These are phyloP conservation scores for Yponomeuta sedellus DNA, from an alignment of 2,888 invertebrate species.

Conservation along the genomic window DNA sequence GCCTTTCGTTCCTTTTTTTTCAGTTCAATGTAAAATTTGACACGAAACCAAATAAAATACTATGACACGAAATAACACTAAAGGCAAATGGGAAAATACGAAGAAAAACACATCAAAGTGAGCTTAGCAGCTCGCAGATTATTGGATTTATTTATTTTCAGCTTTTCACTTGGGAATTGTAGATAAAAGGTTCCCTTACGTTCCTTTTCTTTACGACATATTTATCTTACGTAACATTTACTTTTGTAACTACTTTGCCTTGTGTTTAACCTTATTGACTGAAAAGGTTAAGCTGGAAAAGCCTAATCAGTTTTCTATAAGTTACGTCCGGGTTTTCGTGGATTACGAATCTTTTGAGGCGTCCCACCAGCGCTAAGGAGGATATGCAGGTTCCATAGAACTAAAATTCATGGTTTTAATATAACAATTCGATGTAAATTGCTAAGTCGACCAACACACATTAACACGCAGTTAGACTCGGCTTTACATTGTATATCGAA, in stretches of 20 bases:
- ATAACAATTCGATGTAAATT: no score
- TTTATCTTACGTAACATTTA: conserved; percentile 26
- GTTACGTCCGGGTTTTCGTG: no score
- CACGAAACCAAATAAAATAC: not conserved
- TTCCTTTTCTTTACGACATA: conserved; percentile 26
- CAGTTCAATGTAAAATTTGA: not conserved
- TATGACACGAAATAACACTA: conserved; percentile 23
- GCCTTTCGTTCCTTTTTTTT: not conserved
- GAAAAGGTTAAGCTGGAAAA: not conserved
- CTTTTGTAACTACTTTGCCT: conserved; percentile 11
- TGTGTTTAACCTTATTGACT: not conserved
- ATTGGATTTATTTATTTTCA: conserved; percentile 39
- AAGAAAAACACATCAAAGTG: conserved; percentile 39
- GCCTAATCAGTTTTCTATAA: not conserved
- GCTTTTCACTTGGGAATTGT: conserved; percentile 29
- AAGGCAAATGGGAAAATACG: conserved; percentile 30
- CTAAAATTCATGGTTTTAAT: no score
- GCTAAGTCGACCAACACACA: no score
- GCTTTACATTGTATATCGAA: no score
- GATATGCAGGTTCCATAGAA: no score
- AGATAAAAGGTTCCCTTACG: conserved; percentile 35
- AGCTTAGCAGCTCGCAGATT: conserved; percentile 32
- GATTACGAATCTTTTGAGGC: no score
- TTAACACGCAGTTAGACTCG: no score
- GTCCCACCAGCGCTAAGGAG: no score